phyloP scores from a whole-genome alignment of 2,113 vertebrate species.

The Tinamus guttatus region DNA sequence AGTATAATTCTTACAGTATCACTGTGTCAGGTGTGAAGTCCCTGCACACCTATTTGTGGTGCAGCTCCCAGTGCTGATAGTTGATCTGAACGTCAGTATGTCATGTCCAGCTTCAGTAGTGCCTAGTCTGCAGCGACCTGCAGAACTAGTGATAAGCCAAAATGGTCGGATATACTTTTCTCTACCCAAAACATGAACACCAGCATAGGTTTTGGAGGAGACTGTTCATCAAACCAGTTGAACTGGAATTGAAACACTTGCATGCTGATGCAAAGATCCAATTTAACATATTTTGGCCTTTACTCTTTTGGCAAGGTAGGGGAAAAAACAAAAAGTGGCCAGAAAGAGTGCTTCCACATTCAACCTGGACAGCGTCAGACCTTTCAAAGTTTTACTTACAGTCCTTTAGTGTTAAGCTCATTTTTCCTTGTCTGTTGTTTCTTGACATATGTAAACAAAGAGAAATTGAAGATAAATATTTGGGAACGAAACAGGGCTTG shows the following conservation, averaged over 20 bases:
- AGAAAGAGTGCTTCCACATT: neutral
- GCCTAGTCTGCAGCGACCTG: neutral
- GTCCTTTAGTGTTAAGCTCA: neutral
- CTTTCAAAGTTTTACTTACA: neutral
- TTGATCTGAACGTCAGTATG: neutral
- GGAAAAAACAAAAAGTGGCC: neutral
- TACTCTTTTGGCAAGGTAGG: too few species aligned
- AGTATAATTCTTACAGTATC: neutral
- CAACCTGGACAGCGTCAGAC: neutral
- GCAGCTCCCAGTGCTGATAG: neutral
- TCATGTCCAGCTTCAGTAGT: accelerated
- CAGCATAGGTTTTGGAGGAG: neutral
- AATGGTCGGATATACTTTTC: neutral
- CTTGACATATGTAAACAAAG: neutral
- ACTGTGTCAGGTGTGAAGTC: neutral
- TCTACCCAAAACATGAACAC: neutral
- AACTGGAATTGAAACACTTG: neutral
- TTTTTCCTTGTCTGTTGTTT: neutral
- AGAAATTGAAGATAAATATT: neutral
- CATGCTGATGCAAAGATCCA: neutral
- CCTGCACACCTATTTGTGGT: neutral
- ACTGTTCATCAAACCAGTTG: neutral
- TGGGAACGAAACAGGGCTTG: neutral
- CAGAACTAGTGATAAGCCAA: neutral
- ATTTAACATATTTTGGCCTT: neutral